Conservation (phyloP, 2,888 invertebrate genomes). For the Eudasyphora cyanicolor region DNA sequence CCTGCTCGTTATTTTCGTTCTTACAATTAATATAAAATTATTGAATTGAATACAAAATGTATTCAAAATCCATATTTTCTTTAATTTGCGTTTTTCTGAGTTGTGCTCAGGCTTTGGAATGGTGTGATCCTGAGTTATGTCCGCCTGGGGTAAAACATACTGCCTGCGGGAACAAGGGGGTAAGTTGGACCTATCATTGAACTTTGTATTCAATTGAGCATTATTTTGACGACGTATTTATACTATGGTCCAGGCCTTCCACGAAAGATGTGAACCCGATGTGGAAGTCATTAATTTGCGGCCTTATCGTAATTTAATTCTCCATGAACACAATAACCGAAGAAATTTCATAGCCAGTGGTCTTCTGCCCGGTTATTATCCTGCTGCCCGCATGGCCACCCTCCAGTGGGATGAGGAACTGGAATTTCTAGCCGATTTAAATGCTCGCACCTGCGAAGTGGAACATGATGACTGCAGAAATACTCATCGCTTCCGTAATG, state of each 20-base stretch:
- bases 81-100: background rate
- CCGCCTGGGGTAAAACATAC: constrained; percentile 71
- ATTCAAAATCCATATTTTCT: background rate
- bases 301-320: constrained; percentile 70
- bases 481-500: constrained; percentile 68
- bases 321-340: constrained; percentile 76
- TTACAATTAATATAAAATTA: too few species aligned
- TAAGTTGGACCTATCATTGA: too few species aligned
- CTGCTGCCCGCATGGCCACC: constrained; percentile 73
- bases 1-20: background rate
- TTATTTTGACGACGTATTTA: too few species aligned
- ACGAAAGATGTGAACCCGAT: constrained; percentile 72
- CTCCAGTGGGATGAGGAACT: constrained; percentile 72
- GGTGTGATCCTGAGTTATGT: constrained; percentile 75
- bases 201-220: too few species aligned
- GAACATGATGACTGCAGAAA: constrained; percentile 71
- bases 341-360: constrained; percentile 77
- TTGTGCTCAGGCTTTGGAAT: constrained; percentile 61
- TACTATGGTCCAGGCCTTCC: constrained; percentile 75
- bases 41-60: background rate
- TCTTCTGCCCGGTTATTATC: constrained; percentile 75
- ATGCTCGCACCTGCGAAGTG: constrained; percentile 70
- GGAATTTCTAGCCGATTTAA: constrained; percentile 70
- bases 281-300: constrained; percentile 72
- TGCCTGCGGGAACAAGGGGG: constrained; percentile 77